phyloP scores from a whole-genome alignment of 30 jellyfish, hydroid and myxozoan genomes.

The Hydractinia echinata region DNA sequence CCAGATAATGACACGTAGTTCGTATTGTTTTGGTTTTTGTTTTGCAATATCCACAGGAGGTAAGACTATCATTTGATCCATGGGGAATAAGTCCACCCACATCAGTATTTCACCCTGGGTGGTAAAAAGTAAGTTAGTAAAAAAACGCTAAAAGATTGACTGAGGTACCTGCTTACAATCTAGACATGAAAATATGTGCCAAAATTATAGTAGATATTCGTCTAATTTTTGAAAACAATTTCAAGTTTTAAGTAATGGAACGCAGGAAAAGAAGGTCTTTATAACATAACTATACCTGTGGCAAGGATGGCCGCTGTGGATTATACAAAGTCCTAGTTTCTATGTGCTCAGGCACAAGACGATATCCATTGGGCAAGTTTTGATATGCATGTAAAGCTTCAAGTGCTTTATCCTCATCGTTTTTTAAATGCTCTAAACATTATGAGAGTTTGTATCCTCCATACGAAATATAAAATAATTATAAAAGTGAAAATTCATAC shows the following conservation, averaged over 20 bases:
- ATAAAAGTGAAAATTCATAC: no score
- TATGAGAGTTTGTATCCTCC: no score
- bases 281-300: constrained; percentile 44
- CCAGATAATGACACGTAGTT: constrained; percentile 89
- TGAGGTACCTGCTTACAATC: background rate
- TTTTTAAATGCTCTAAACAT: background rate
- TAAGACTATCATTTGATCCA: constrained; percentile 52
- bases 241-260: no score
- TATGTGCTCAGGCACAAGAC: constrained; percentile 89
- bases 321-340: constrained; percentile 70
- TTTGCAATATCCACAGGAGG: constrained; percentile 82
- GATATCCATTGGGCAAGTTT: constrained; percentile 46
- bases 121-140: background rate
- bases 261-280: background rate
- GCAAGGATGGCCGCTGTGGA: constrained; percentile 58
- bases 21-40: constrained; percentile 82
- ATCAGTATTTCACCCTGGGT: constrained; percentile 64
- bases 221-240: no score
- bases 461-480: no score
- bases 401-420: constrained; percentile 66
- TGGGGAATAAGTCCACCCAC: constrained; percentile 90
- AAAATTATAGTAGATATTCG: no score
- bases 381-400: constrained; percentile 44
- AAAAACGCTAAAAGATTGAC: background rate
- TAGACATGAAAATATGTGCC: background rate